phyloP scores from a whole-genome alignment of 1,140 invertebrate species.

The Caenorhabditis latens region DNA sequence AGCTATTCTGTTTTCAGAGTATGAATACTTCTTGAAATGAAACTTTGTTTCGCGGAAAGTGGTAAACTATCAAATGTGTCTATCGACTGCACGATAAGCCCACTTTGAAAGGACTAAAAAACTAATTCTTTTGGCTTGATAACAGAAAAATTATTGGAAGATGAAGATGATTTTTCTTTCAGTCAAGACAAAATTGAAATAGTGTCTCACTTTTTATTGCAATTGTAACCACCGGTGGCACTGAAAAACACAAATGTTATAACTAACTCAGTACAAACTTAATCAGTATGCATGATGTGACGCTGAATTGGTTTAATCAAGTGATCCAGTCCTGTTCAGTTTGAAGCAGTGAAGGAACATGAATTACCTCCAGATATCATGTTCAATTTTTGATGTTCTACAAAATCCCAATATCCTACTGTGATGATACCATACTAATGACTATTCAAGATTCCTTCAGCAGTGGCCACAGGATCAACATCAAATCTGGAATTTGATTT shows the following conservation, averaged over 20 bases:
- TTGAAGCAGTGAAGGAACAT: background rate
- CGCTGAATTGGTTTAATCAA: background rate
- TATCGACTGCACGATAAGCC: no score
- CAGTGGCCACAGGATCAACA: background rate
- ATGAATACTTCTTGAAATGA: no score
- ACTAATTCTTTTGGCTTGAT: no score
- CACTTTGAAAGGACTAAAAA: no score
- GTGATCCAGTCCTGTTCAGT: background rate
- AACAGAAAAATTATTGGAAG: no score
- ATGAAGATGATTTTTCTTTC: no score
- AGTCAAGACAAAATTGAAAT: no score
- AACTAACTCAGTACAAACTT: background rate
- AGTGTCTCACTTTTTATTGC: background rate
- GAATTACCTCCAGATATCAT: background rate
- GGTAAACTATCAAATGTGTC: no score
- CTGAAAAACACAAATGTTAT: background rate
- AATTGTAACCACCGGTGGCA: background rate
- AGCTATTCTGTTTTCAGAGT: no score
- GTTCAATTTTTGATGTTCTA: background rate
- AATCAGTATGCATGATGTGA: background rate
- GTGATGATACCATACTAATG: conserved; percentile 12
- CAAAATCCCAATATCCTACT: background rate
- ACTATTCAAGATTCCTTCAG: background rate
- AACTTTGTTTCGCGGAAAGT: no score
- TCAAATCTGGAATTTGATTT: conserved; percentile 19